phyloP scores from a whole-genome alignment of 1,140 invertebrate genomes.

The Plectus sambesii region DNA sequence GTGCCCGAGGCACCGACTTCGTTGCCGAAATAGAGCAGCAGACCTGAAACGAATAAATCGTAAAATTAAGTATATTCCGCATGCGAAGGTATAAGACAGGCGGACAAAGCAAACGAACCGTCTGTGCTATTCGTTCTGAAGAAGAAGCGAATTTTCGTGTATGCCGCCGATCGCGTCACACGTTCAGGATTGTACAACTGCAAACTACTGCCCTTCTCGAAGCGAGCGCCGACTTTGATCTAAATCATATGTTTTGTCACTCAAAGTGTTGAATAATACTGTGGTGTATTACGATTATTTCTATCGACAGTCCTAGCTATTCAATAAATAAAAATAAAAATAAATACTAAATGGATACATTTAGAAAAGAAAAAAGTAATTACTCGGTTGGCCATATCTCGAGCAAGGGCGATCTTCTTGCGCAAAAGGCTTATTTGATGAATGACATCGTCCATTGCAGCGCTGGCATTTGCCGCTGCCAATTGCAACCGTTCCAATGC shows the following conservation, averaged over 20 bases:
- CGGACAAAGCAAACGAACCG: too few relatives aligned
- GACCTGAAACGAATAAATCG: too few relatives aligned
- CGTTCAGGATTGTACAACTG: slow-evolving; percentile 72
- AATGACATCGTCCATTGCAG: slow-evolving; percentile 54
- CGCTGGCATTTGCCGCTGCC: slow-evolving; percentile 49
- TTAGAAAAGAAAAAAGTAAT: too few relatives aligned
- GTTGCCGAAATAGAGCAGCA: slow-evolving; percentile 76
- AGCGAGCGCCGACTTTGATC: slow-evolving; percentile 67
- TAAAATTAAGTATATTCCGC: too few relatives aligned
- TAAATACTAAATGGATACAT: too few relatives aligned
- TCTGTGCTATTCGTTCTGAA: slow-evolving; percentile 62
- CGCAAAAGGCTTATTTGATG: slow-evolving; percentile 62
- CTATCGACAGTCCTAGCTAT: too few relatives aligned
- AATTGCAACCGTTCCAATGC: slow-evolving; percentile 54
- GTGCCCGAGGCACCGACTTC: slow-evolving; percentile 57
- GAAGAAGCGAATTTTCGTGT: slow-evolving; percentile 70
- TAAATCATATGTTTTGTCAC: slow-evolving; percentile 34
- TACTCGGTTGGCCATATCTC: slow-evolving; percentile 59
- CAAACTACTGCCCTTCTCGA: slow-evolving; percentile 67
- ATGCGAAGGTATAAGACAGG: too few relatives aligned
- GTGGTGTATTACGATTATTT: too few relatives aligned
- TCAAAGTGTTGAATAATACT: too few relatives aligned
- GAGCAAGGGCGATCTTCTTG: slow-evolving; percentile 63
- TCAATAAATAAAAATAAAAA: too few relatives aligned
- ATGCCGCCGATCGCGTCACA: slow-evolving; percentile 66